Conservation (phyloP, 2,888 invertebrate genomes). For the Idaea biselata region DNA sequence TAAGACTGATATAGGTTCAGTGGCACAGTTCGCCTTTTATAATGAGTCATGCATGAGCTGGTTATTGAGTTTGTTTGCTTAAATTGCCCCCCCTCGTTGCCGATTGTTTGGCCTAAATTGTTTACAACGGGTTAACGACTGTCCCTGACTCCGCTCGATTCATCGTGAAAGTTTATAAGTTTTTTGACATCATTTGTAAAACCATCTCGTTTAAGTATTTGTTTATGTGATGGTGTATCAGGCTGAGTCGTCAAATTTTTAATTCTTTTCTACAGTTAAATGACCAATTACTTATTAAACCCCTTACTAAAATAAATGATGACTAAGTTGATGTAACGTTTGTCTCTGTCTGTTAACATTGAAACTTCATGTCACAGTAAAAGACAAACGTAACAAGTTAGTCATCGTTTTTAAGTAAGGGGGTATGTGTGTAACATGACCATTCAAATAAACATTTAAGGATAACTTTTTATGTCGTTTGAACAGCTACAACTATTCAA, state of each 20-base stretch:
- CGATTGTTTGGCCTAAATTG: slow-evolving; percentile 66
- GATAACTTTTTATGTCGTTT: neutral
- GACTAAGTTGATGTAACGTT: too few relatives aligned
- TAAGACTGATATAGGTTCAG: slow-evolving; percentile 20
- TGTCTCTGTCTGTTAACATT: too few relatives aligned
- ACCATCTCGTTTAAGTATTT: slow-evolving; percentile 20
- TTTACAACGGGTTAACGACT: slow-evolving; percentile 66
- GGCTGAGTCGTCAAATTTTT: slow-evolving; percentile 7
- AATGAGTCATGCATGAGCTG: slow-evolving; percentile 53
- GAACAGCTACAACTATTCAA: neutral
- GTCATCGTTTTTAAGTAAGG: too few relatives aligned
- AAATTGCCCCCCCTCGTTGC: slow-evolving; percentile 51
- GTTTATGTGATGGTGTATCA: neutral
- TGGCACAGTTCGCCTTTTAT: slow-evolving; percentile 32
- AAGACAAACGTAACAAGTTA: too few relatives aligned
- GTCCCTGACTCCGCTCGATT: slow-evolving; percentile 57
- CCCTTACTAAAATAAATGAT: too few relatives aligned
- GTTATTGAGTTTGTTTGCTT: slow-evolving; percentile 49
- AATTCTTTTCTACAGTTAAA: neutral
- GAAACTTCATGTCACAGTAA: too few relatives aligned
- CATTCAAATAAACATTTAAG: too few relatives aligned
- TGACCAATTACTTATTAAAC: too few relatives aligned
- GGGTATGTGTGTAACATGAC: neutral
- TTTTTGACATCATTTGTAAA: slow-evolving; percentile 50
- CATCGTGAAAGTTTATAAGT: slow-evolving; percentile 56